Base-by-base conservation (phyloP, 2,888 invertebrate genomes). In the Neoitamus cyanurus region DNA sequence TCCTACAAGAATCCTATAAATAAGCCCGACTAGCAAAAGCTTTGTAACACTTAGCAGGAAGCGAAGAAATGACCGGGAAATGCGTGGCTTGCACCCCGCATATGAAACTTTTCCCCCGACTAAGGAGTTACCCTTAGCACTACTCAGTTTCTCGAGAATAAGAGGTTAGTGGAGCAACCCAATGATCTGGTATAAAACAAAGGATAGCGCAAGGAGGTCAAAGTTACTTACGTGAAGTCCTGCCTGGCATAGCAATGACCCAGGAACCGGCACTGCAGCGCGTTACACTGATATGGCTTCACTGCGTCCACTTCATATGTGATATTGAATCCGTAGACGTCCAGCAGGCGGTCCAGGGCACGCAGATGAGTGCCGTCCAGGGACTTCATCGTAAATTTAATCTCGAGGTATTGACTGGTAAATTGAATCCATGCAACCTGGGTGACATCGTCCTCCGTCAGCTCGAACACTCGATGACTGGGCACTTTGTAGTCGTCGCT, bases 291-390 rank as follows among this genome's bases (percentile, higher is more conserved):
- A 73, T 93, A 92, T 1, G 90, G 88, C 87, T 93, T 93, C 28
- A 93, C 92, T n/a, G 93, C 91, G 83, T 93, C 93, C 87, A 97
- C 95, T 89, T 97, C 96, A 90, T 97, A 98, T 31, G 97, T 98
- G 88, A 97, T 94, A 92, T 98, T 98, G 92, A 98, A 97, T 13
- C 98, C 98, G 89, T 95, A 97, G 58, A 97, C 96, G 86, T 97
- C 95, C 86, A 97, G 92, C 36, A 97, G 93, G 84, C 95, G 94
- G 89, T 96, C 94, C 86, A 97, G 92, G 0, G 97, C 97, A 4
- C 98, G 92, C 84, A 97, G 92, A 91, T 98, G 97, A 36, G 96
- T 95, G 7, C 96, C 96, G 89, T 96, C 96, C 85, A 95, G 92
- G 30, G 94, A 92, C 87, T 94, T 93, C 88, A 97, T 93, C 69